Conservation (phyloP, 2,797 vertebrate species). For the Lepidocolaptes lacrymiger region DNA sequence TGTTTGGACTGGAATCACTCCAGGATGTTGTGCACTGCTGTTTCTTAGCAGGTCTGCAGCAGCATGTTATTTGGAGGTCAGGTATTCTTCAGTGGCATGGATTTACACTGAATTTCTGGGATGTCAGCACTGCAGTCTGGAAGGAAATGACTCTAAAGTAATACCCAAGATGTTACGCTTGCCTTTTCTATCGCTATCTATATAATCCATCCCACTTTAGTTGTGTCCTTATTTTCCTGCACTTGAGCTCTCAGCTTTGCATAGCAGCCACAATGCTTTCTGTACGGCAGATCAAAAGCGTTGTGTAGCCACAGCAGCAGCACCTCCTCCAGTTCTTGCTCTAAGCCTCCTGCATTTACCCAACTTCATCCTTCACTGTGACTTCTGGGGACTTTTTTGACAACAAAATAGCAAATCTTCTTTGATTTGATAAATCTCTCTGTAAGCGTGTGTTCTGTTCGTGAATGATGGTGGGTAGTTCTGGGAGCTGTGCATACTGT, state of each 20-base stretch:
- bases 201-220: not conserved
- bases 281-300: not conserved
- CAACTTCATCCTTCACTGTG: not conserved
- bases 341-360: not conserved
- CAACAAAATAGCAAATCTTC: not conserved
- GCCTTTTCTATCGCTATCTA: not conserved
- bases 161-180: not conserved
- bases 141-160: not conserved
- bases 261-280: not conserved
- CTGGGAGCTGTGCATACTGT: not conserved
- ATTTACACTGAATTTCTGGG: constrained; percentile 16
- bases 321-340: not conserved
- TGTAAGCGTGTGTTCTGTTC: not conserved
- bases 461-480: not conserved
- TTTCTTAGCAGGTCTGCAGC: not conserved
- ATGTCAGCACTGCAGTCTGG: not conserved
- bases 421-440: not conserved
- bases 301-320: not conserved
- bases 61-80: not conserved
- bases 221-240: constrained; percentile 4
- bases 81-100: not conserved
- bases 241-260: constrained; percentile 14
- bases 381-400: not conserved
- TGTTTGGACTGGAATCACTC: not conserved
- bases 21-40: not conserved